Evolutionary conservation across 2,113 vertebrate species (phyloP).

Genomic region (Poicephalus meyeri): DNA sequence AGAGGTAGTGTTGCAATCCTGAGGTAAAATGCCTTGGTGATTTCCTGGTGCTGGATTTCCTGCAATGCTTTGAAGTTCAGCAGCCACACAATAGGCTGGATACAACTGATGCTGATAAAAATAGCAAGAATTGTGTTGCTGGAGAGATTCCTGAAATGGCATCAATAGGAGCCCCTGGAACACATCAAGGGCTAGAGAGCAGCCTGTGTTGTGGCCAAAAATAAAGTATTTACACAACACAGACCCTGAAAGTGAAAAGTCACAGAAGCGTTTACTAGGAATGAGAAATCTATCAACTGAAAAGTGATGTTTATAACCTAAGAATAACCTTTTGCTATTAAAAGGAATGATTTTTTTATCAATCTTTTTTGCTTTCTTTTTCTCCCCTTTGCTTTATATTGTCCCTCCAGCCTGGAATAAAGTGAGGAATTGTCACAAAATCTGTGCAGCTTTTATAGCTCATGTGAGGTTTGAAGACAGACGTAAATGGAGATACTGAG

Average conservation of each 20-base stretch:
- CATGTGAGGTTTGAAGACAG: not conserved
- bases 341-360: not conserved
- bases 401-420: not conserved
- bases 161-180: not conserved
- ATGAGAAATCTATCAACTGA: not conserved
- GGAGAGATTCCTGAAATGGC: not conserved
- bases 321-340: not conserved
- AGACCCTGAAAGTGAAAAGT: constrained; percentile 35
- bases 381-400: not conserved
- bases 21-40: not conserved
- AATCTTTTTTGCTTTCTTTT: not conserved
- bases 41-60: not conserved
- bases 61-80: not conserved
- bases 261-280: not conserved
- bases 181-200: not conserved
- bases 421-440: not conserved
- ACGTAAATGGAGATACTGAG: not conserved
- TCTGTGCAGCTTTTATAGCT: not conserved
- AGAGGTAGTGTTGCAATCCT: not conserved
- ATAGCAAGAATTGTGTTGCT: not conserved
- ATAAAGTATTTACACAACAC: not conserved
- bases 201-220: not conserved
- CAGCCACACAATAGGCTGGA: not conserved
- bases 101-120: not conserved
- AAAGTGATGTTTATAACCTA: not conserved